These are phyloP conservation scores for Caenorhabditis angaria DNA, from an alignment of 2,888 invertebrate genomes.

Conservation along the genomic window DNA sequence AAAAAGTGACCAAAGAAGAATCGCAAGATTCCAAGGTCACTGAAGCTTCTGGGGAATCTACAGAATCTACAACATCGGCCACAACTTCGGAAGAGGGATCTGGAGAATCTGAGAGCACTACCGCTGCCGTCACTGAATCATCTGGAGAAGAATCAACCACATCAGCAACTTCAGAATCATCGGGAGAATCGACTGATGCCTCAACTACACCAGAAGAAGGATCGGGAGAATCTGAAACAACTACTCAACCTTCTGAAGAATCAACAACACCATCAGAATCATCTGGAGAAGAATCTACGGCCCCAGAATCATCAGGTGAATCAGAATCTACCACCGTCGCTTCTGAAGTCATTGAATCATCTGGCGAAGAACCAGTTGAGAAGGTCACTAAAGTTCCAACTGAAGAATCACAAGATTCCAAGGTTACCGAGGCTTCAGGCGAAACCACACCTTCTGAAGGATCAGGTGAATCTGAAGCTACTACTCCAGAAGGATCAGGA, in stretches of 20 bases:
- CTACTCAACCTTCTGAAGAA: conserved; percentile 33
- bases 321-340: conserved; percentile 11
- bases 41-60: conserved; percentile 5
- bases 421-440: conserved; percentile 25
- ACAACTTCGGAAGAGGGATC: too few species aligned
- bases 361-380: conserved; percentile 36
- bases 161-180: conserved; percentile 10
- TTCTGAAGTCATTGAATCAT: conserved; percentile 21
- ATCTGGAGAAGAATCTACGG: conserved; percentile 24
- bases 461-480: conserved; percentile 12
- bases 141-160: conserved; percentile 12
- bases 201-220: conserved; percentile 8
- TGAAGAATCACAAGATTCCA: conserved; percentile 6
- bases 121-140: conserved; percentile 20
- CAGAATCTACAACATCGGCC: conserved; percentile 9
- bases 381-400: conserved; percentile 18
- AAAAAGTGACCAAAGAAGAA: neutral
- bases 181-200: conserved; percentile 9
- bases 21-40: conserved; percentile 4
- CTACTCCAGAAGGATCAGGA: conserved; percentile 19
- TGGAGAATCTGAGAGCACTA: conserved; percentile 5
- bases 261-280: conserved; percentile 21
- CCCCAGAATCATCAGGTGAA: conserved; percentile 6
- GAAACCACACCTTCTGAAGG: conserved; percentile 27
- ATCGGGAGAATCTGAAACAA: conserved; percentile 11